A percentile compares a stretch with the other conserved stretches of the same genome.
These are phyloP conservation scores for Eupithecia insigniata DNA, from an alignment of 2,888 invertebrate species.

Conservation along the genomic window DNA sequence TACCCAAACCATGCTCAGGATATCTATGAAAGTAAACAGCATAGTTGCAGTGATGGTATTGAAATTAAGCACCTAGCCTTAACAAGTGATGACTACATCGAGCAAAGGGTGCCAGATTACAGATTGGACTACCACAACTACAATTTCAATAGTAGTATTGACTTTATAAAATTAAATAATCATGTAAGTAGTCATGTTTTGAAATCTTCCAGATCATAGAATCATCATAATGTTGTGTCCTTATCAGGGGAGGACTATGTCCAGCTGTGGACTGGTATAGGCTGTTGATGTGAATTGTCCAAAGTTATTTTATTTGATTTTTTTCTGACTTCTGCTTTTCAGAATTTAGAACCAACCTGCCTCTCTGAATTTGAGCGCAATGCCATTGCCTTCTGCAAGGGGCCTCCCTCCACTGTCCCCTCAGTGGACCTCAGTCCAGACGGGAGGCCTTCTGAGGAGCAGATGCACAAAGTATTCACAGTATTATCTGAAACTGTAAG, in stretches of 20 bases:
- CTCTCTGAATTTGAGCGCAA: slow-evolving; percentile 75
- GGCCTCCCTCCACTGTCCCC: slow-evolving; percentile 49
- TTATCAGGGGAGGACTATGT: background rate
- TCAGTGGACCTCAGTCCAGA: slow-evolving; percentile 50
- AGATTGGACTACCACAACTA: slow-evolving; percentile 50
- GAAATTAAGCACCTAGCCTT: slow-evolving; percentile 60
- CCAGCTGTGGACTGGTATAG: background rate
- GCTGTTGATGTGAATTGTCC: background rate
- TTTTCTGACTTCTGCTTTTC: background rate
- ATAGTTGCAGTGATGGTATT: slow-evolving; percentile 54
- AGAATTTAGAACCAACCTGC: slow-evolving; percentile 75
- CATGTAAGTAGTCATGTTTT: slow-evolving; percentile 56
- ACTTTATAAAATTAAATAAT: slow-evolving; percentile 67
- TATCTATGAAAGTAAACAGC: slow-evolving; percentile 47
- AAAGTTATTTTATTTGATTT: background rate
- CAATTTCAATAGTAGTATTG: slow-evolving; percentile 66
- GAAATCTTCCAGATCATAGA: background rate
- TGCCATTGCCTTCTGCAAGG: slow-evolving; percentile 70
- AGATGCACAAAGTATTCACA: slow-evolving; percentile 71
- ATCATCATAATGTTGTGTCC: background rate
- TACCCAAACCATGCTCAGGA: slow-evolving; percentile 43
- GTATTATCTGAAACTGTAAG: slow-evolving; percentile 70
- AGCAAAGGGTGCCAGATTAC: slow-evolving; percentile 57
- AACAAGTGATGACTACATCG: slow-evolving; percentile 75
- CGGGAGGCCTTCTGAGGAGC: slow-evolving; percentile 74